Base-by-base conservation (phyloP, 1,140 invertebrate genomes). In the Dicyema japonicum region DNA sequence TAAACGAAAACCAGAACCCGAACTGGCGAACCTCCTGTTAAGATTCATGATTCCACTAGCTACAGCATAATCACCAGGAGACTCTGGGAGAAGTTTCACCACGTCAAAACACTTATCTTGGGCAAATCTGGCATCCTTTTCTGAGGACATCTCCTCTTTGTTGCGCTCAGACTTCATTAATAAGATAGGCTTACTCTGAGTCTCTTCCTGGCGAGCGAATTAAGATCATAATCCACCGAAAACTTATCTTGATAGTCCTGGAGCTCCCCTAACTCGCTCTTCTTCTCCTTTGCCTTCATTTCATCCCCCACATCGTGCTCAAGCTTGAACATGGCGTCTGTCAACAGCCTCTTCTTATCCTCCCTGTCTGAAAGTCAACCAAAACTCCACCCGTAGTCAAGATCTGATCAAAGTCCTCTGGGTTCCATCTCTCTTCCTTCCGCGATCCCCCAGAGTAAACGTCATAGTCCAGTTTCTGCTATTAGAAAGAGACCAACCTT, bases 341-440 rank as follows among this genome's bases (percentile, higher is more conserved):
- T 69, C 37, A 69, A 72, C 15, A 90, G 47, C 38, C 69, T 64
- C 37, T 69, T 69, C 29, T 68, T 71, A 5, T 66, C 65, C 45
- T 69, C 66, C 46, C 80, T 82, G 4, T 72, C 74, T 46, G 74
- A 67, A 1, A 19, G 14, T 8, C 22, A 19, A 29, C 1, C 13
- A 36, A 15, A 26, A 22, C 25, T 34, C 31, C 37, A 54, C 52
- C 52, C 36, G 56, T 57, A 24, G 58, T 39, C 13, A 44, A 54
- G 36, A 62, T 64, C 47, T 92, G 80, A 31, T 74, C 80, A 62
- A 92, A 90, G 40, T 82, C 65, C 25, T 64, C 66, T 1, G 85
- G 76, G 57, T 94, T 80, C 78, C 80, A 97, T 37, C 85, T 60
- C 47, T 78, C 76, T 49, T 94, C 85, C 52, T 97, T 85, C 9